Conservation (phyloP, 2,113 vertebrate genomes). For the Coptodon bakossiorum region DNA sequence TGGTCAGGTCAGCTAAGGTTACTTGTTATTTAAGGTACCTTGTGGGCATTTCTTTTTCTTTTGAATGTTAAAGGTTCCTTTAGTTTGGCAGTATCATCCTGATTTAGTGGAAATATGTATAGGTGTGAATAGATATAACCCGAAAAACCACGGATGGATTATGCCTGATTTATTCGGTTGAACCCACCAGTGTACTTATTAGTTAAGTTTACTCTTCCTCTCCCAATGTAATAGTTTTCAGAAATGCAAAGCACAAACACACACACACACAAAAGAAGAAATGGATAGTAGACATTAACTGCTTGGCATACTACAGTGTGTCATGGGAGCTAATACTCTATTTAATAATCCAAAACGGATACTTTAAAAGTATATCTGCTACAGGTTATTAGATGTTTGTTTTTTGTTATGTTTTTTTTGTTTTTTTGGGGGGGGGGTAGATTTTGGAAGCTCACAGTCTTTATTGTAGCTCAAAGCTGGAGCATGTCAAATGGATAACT, state of each 20-base stretch:
- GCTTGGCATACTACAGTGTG: not conserved
- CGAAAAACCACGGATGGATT: not conserved
- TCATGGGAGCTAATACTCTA: not conserved
- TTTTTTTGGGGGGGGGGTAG: too few species aligned
- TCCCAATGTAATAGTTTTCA: not conserved
- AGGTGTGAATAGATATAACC: not conserved
- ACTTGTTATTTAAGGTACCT: not conserved
- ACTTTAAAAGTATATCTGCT: not conserved
- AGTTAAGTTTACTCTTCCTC: not conserved
- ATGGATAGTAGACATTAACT: not conserved
- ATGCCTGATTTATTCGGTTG: not conserved
- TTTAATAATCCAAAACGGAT: not conserved
- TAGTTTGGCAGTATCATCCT: not conserved
- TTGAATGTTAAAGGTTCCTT: not conserved
- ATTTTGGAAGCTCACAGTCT: not conserved
- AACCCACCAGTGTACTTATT: not conserved
- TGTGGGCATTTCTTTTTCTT: not conserved
- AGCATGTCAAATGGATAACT: not conserved
- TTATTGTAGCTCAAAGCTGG: not conserved
- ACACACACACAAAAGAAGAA: not conserved
- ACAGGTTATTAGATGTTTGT: not conserved
- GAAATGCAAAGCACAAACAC: not conserved
- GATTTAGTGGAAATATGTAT: not conserved
- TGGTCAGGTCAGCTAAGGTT: not conserved
- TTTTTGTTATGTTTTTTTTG: fast-evolving